phyloP scores from a whole-genome alignment of 2,113 vertebrate genomes.

The Salminus brasiliensis region DNA sequence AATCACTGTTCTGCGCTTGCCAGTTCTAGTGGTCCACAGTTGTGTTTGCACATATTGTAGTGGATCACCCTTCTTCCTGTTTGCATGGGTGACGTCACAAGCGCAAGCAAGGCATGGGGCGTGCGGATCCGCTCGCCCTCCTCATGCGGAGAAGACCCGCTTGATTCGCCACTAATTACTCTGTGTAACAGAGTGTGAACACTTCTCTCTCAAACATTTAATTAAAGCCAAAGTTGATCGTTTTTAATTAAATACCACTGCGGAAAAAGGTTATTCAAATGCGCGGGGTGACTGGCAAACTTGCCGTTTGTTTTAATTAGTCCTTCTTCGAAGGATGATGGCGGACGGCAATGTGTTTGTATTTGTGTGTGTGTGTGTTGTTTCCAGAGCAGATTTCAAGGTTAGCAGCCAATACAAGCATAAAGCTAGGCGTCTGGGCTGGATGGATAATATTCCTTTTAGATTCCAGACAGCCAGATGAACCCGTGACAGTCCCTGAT shows the following conservation, averaged over 20 bases:
- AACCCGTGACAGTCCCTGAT: not conserved
- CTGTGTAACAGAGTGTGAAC: constrained; percentile 64
- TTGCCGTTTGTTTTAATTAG: constrained; percentile 61
- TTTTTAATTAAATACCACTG: constrained; percentile 61
- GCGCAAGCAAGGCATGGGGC: no score
- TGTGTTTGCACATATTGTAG: no score
- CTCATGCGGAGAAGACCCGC: constrained; percentile 51
- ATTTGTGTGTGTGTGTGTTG: not conserved
- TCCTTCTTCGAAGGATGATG: constrained; percentile 46
- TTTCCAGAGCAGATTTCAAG: not conserved
- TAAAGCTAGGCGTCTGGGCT: no score
- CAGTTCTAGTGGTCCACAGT: no score
- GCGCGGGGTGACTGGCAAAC: constrained; percentile 49
- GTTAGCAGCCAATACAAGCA: not conserved
- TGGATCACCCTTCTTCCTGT: no score
- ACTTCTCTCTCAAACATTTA: constrained; percentile 52
- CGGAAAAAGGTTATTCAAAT: constrained; percentile 58
- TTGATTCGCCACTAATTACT: constrained; percentile 67
- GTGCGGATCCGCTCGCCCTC: not conserved
- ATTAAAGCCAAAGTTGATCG: constrained; percentile 67
- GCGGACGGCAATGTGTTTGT: not conserved
- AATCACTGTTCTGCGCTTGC: no score
- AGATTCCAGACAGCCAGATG: not conserved
- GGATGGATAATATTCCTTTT: not conserved
- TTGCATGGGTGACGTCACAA: no score